Conservation (phyloP, 2,888 invertebrate genomes). For the Sphaeridia pumilis region DNA sequence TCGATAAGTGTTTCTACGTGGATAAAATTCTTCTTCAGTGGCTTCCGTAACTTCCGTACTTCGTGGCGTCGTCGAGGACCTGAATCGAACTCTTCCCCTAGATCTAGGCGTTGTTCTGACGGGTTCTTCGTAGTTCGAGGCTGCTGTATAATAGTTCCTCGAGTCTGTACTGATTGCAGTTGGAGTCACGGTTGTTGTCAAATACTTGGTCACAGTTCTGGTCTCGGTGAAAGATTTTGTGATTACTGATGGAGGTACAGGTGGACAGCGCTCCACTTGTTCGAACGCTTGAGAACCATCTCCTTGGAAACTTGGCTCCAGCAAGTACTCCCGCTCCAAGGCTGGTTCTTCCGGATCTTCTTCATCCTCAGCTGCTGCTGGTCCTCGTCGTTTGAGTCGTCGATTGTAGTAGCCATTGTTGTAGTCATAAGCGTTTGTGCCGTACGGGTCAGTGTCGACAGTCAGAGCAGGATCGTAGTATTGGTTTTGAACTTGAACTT, state of each 20-base stretch:
- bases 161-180: neutral
- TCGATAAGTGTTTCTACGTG: neutral
- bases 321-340: constrained; percentile 14
- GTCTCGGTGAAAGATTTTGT: constrained; percentile 12
- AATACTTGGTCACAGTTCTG: constrained; percentile 7
- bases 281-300: constrained; percentile 2
- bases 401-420: constrained; percentile 10
- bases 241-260: neutral
- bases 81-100: neutral
- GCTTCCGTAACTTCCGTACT: neutral
- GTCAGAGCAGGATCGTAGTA: neutral
- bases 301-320: constrained; percentile 17
- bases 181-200: constrained; percentile 6
- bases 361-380: neutral
- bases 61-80: neutral
- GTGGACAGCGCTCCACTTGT: constrained; percentile 13
- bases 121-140: neutral
- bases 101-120: neutral
- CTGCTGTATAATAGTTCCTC: neutral
- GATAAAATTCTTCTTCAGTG: neutral
- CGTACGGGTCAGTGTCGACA: neutral
- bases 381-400: constrained; percentile 13
- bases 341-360: constrained; percentile 4
- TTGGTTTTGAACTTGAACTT: neutral
- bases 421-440: constrained; percentile 1